Evolutionary conservation across 2,797 vertebrate genomes (phyloP), one percentile per base, ranked within the genome.

Genomic region (Helicolenus hilgendorfi): DNA sequence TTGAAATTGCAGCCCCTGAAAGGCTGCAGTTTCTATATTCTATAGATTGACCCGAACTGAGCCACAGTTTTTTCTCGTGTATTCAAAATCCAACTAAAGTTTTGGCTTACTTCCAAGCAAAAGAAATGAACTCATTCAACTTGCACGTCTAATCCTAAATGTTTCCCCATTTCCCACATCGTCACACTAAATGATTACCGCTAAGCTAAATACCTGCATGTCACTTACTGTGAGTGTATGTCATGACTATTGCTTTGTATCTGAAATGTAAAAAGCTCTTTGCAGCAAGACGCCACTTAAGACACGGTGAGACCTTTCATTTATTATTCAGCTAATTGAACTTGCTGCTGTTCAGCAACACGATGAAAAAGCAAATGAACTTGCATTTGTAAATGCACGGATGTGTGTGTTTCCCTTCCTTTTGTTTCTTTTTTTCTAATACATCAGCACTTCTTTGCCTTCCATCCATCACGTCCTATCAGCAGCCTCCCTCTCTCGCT

Each of bases 361-460:
- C 67, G 56, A 89, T 84, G 64, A 89, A 89, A 88, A 64, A 72
- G 67, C 78, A 84, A 89, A 95, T 77, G 59, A 91, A 84, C 77
- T 79, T 13, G n/a, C 55, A 53, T 77, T 38, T 62, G 55, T 76
- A 70, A 83, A 79, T 74, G 79, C 74, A 65, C 27, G 29, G 18
- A 38, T 81, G 81, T 84, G 71, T 81, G 81, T 85, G 71, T 64
- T 65, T 62, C 69, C 64, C 77, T 77, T 22, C 85, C 83, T 70
- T 72, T 70, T 76, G 3, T 74, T 63, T 22, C 26, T 59, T 77
- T 86, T 78, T 27, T 84, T 63, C 60, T 86, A 6, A 38, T 71
- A 80, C 85, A 87, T 96, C 95, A 96, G 96, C 96, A 94, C 94
- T 95, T 95, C 88, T 89, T 83, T 80, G 73, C 76, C 87, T 68